These are phyloP conservation scores for Dryococelus australis DNA, from an alignment of 2,888 invertebrate species.

Conservation along the genomic window DNA sequence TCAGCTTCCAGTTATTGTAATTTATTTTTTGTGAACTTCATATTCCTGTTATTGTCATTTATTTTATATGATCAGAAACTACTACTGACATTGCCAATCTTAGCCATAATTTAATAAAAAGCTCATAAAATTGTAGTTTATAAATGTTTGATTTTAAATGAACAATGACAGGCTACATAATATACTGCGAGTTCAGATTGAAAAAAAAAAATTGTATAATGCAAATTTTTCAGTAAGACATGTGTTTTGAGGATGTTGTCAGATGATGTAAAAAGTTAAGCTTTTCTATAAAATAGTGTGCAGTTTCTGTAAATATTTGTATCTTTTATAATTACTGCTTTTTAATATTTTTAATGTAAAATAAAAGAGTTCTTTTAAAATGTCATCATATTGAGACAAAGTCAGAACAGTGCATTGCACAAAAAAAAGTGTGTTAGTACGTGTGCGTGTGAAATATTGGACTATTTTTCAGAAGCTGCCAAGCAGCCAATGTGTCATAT, in stretches of 20 bases:
- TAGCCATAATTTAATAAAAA: neutral
- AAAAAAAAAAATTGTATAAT: neutral
- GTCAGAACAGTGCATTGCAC: neutral
- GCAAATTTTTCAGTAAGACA: neutral
- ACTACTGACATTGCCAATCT: neutral
- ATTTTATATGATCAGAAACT: neutral
- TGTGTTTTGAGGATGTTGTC: neutral
- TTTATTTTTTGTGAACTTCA: no score
- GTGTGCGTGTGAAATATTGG: constrained; percentile 16
- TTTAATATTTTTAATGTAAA: neutral
- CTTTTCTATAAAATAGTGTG: constrained; percentile 3
- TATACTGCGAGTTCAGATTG: neutral
- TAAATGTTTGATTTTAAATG: neutral
- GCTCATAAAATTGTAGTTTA: neutral
- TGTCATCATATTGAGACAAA: constrained; percentile 3
- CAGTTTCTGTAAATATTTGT: constrained; percentile 1
- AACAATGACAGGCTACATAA: neutral
- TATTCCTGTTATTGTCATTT: no score
- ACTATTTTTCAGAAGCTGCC: neutral
- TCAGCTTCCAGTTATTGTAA: no score
- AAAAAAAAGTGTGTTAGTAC: neutral
- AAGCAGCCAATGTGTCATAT: neutral
- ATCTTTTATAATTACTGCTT: constrained; percentile 10
- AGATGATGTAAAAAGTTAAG: neutral
- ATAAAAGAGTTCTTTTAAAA: constrained; percentile 11